Evolutionary conservation across 2,888 invertebrate species (phyloP).

Genomic region (Heterodera filipjevi): DNA sequence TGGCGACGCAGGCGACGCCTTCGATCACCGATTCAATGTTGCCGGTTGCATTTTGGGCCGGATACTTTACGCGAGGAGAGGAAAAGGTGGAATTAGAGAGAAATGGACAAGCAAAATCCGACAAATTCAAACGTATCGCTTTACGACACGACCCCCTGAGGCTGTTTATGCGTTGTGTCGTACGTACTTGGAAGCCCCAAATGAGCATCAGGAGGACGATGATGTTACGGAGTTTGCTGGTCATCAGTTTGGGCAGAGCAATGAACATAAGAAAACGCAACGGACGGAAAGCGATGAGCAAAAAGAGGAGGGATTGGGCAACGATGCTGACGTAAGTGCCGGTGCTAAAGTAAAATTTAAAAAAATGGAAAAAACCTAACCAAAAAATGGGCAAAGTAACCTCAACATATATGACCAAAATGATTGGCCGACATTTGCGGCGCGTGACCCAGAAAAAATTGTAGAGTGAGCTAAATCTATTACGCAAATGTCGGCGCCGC

Average conservation of each 20-base stretch:
- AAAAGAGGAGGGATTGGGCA: conserved; percentile 44
- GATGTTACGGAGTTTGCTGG: conserved; percentile 39
- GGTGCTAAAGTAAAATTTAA: conserved; percentile 35
- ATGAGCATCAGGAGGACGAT: conserved; percentile 39
- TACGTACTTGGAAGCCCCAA: conserved; percentile 46
- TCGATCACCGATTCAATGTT: conserved; percentile 51
- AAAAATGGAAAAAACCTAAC: not conserved
- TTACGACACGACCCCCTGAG: not conserved
- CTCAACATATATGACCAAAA: too few relatives aligned
- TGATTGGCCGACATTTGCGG: too few relatives aligned
- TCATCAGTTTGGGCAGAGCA: conserved; percentile 42
- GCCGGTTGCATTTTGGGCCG: conserved; percentile 52
- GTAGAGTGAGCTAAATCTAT: too few relatives aligned
- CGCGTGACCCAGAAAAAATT: too few relatives aligned
- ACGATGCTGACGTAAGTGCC: conserved; percentile 45
- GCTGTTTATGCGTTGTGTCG: too few relatives aligned
- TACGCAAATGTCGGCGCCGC: too few relatives aligned
- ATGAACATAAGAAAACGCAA: conserved; percentile 39
- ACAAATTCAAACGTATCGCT: too few relatives aligned
- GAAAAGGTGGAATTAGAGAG: not conserved
- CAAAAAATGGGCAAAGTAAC: not conserved
- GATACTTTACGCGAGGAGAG: conserved; percentile 38
- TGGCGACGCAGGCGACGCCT: conserved; percentile 54
- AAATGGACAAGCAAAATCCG: too few relatives aligned
- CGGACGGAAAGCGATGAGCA: conserved; percentile 46